Conservation (phyloP, 2,888 invertebrate species). For the Eristalinus aeneus region DNA sequence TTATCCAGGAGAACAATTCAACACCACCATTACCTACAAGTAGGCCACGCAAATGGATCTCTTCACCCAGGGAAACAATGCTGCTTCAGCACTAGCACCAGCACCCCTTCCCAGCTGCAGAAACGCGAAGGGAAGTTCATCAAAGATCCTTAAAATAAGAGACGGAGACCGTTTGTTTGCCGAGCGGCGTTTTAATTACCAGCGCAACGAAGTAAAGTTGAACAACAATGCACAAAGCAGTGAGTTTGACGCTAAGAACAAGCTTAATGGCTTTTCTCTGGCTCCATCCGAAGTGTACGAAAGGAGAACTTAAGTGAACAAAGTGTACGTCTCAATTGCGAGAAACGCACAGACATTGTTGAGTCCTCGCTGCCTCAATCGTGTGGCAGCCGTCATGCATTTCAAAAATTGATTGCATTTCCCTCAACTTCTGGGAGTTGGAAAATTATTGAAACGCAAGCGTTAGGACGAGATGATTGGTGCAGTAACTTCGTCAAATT, state of each 20-base stretch:
- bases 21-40: not conserved
- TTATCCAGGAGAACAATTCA: not conserved
- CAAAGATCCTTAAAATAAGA: not conserved
- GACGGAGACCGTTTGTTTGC: not conserved
- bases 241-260: not conserved
- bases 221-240: not conserved
- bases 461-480: conserved; percentile 13
- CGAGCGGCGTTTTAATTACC: conserved; percentile 19
- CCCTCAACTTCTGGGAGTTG: not conserved
- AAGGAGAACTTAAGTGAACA: not conserved
- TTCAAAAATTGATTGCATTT: not conserved
- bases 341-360: not conserved
- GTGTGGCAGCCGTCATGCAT: not conserved
- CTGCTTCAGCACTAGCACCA: not conserved
- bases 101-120: not conserved
- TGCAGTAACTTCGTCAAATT: conserved; percentile 53
- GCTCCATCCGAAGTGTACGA: not conserved
- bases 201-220: not conserved
- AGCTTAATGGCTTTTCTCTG: not conserved
- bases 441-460: conserved; percentile 34
- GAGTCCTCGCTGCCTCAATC: not conserved
- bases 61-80: not conserved
- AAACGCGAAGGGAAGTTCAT: not conserved
- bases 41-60: not conserved
- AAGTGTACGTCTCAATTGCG: not conserved